A percentile compares a stretch with the other conserved stretches of the same genome.
These are phyloP conservation scores for Phymorhynchus buccinoides DNA, from an alignment of 1,140 invertebrate species.

Conservation along the genomic window DNA sequence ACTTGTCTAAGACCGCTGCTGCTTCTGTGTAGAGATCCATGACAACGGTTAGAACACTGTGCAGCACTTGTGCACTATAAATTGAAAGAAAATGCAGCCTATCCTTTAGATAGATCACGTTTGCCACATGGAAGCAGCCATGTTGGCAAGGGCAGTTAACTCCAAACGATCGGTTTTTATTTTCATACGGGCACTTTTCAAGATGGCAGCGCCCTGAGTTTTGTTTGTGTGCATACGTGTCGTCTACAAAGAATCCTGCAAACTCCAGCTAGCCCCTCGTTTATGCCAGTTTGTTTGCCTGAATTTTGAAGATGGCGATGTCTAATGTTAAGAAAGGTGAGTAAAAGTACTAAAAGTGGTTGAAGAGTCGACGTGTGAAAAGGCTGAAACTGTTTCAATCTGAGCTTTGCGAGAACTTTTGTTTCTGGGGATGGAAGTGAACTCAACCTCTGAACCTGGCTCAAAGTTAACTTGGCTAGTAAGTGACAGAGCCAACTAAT, in stretches of 20 bases:
- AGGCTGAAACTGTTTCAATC: too few relatives aligned
- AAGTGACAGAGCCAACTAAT: too few relatives aligned
- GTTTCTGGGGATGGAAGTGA: too few relatives aligned
- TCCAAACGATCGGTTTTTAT: background rate
- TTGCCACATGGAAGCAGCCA: slow-evolving; percentile 25
- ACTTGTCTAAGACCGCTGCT: slow-evolving; percentile 80
- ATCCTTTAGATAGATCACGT: background rate
- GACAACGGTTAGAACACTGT: background rate
- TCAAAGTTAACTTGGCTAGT: too few relatives aligned
- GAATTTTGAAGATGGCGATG: slow-evolving; percentile 13
- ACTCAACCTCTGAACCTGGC: too few relatives aligned
- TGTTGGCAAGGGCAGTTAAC: background rate
- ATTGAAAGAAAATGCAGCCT: too few relatives aligned
- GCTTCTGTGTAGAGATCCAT: slow-evolving; percentile 81
- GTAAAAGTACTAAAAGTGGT: too few relatives aligned
- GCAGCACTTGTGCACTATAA: background rate
- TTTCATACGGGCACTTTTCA: slow-evolving; percentile 26
- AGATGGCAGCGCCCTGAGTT: slow-evolving; percentile 24
- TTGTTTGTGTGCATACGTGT: slow-evolving; percentile 15
- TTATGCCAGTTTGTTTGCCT: background rate
- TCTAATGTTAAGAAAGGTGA: slow-evolving; percentile 30
- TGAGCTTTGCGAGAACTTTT: too few relatives aligned
- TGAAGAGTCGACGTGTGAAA: too few relatives aligned
- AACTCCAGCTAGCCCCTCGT: background rate
- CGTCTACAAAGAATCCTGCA: background rate